These are phyloP conservation scores for Anthrax anthrax DNA, from an alignment of 2,888 invertebrate species.

Conservation along the genomic window DNA sequence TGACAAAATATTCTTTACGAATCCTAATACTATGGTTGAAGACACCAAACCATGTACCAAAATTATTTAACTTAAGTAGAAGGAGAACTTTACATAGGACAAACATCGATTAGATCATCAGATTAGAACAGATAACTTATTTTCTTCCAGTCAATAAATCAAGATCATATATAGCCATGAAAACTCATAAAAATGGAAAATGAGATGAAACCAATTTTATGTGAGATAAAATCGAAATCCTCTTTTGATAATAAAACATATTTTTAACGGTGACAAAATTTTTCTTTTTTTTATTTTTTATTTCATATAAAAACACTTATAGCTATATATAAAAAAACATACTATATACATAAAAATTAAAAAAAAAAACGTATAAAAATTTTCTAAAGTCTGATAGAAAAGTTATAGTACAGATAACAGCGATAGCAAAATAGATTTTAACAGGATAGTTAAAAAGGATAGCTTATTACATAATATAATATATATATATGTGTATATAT, in stretches of 20 bases:
- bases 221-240: too few species aligned
- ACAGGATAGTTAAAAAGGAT: neutral
- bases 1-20: too few species aligned
- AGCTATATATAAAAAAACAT: conserved; percentile 13
- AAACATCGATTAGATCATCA: too few species aligned
- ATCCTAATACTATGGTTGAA: too few species aligned
- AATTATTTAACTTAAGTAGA: too few species aligned
- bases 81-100: too few species aligned
- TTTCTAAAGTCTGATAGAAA: neutral
- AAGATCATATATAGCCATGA: too few species aligned
- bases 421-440: neutral
- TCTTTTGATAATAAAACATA: conserved; percentile 1
- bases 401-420: neutral
- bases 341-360: conserved; percentile 21
- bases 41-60: too few species aligned
- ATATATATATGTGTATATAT: neutral
- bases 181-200: too few species aligned
- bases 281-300: conserved; percentile 34
- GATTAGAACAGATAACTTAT: too few species aligned
- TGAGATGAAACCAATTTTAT: too few species aligned
- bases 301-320: conserved; percentile 18
- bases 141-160: too few species aligned
- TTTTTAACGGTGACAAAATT: conserved; percentile 35
- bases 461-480: neutral
- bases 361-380: neutral